phyloP scores from a whole-genome alignment of 2,888 invertebrate species.

The Agrotis exclamationis region DNA sequence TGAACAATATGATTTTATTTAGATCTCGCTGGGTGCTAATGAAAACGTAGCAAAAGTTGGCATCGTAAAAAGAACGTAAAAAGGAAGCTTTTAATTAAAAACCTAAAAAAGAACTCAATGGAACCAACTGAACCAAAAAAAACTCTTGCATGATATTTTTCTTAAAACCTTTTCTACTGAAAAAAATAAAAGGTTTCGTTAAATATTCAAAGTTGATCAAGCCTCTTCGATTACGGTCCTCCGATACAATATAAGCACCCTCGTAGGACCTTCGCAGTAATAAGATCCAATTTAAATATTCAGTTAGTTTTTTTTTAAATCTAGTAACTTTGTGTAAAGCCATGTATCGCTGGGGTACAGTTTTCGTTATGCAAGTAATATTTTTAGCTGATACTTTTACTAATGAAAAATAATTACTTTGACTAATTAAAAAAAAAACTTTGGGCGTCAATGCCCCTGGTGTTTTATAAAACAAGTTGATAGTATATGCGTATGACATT shows the following conservation, averaged over 20 bases:
- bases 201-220: slow-evolving; percentile 37
- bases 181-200: slow-evolving; percentile 23
- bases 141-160: background rate
- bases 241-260: slow-evolving; percentile 42
- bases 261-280: slow-evolving; percentile 17
- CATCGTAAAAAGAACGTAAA: background rate
- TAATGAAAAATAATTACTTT: no score
- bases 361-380: background rate
- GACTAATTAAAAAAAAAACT: no score
- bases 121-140: background rate
- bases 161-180: background rate
- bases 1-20: no score
- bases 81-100: background rate
- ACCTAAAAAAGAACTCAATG: background rate
- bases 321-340: slow-evolving; percentile 1
- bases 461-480: no score
- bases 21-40: no score
- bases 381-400: background rate
- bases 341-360: background rate
- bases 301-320: slow-evolving; percentile 35
- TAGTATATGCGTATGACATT: no score
- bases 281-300: slow-evolving; percentile 47
- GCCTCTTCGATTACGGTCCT: slow-evolving; percentile 26
- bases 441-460: no score
- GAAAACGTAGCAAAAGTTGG: no score